phyloP scores from a whole-genome alignment of 1,140 invertebrate genomes.

The Lerema accius region DNA sequence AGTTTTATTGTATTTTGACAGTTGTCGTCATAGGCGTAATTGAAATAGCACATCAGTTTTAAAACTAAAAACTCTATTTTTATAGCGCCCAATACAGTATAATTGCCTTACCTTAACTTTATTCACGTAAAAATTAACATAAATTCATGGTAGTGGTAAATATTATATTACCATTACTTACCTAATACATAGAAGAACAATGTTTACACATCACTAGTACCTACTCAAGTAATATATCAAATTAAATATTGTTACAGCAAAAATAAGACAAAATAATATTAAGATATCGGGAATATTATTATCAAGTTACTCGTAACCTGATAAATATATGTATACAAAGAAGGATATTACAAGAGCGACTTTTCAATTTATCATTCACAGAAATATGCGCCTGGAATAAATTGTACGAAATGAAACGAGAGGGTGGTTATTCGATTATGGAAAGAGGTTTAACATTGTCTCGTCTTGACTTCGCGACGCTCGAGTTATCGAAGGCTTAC shows the following conservation, averaged over 20 bases:
- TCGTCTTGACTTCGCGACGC: neutral
- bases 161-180: no score
- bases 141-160: no score
- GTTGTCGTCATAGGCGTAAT: no score
- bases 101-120: no score
- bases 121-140: no score
- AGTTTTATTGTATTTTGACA: no score
- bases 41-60: no score
- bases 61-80: no score
- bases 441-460: slow-evolving; percentile 28
- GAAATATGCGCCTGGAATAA: slow-evolving; percentile 10
- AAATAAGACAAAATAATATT: neutral
- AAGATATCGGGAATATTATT: neutral
- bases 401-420: slow-evolving; percentile 24
- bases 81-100: no score
- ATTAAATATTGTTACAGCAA: neutral
- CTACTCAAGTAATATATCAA: no score
- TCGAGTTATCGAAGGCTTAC: neutral
- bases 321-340: slow-evolving; percentile 8
- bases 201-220: no score
- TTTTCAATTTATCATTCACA: slow-evolving; percentile 13
- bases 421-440: slow-evolving; percentile 28
- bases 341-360: neutral
- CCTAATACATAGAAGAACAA: no score
- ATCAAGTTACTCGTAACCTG: neutral